Conservation (phyloP, 1,140 invertebrate genomes). For the silkworm (Bombyx mori) region ASM3026992v2 NC_085121.1:11760501-11761000, state of each 20-base stretch:
- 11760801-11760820: conserved; percentile 36
- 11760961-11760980: conserved; percentile 34
- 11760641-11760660: too few relatives aligned
- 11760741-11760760: conserved; percentile 50
- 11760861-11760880: conserved; percentile 58
- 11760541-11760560: too few relatives aligned
- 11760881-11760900: conserved; percentile 65
- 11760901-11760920: conserved; percentile 64
- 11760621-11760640: too few relatives aligned
- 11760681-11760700: conserved; percentile 68
- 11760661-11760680: conserved; percentile 67
- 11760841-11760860: conserved; percentile 48
- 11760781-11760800: conserved; percentile 29
- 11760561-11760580: too few relatives aligned
- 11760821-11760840: conserved; percentile 56
- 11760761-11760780: conserved; percentile 43
- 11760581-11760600: too few relatives aligned
- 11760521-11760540: too few relatives aligned
- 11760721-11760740: conserved; percentile 59
- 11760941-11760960: conserved; percentile 42
- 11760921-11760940: conserved; percentile 45
- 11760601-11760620: too few relatives aligned
- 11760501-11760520: too few relatives aligned
- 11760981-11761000: conserved; percentile 55
- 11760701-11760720: conserved; percentile 57